Evolutionary conservation across 92 coral and sea anemone genomes (phyloP), one percentile per base, ranked within the genome.

Genomic region (Parazoanthus darwini): DNA sequence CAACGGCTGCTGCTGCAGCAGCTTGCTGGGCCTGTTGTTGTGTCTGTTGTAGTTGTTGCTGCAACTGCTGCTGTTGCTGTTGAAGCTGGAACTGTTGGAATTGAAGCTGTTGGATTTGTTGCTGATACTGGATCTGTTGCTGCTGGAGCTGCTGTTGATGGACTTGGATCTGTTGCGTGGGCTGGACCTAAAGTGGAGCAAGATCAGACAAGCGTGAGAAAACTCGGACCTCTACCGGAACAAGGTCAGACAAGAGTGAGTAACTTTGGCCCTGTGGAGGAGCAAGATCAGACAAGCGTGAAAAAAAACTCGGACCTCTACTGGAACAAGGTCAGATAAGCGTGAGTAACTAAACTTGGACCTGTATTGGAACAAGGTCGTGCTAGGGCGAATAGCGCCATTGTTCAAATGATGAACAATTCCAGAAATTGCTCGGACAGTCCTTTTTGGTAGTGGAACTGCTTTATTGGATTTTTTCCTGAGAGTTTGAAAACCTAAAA

Each of bases 21-120:
- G 85, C 87, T 4, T 84, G 93, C 73, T 93, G 93, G 39, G 79
- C 89, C 77, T 91, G 91, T 13, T 88, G 91, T 75, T 86, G 94
- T 9, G 94, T 90, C 80, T 95, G 98, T 22, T 95, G 98, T 9
- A 95, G 90, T 68, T 94, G 98, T 80, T 95, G 98, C 44, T 95
- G 98, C 29, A 95, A 50, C 90, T 95, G 98, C 29, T 96, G 98
- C 58, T 95, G 92, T 70, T 94, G 96, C 79, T 96, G 99, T 38
- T 95, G 99, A 63, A 95, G 93, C 73, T 97, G 98, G 23, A 91
- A 91, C 78, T 94, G 94, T 82, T 97, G 98, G 35, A 90, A 86
- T 71, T 97, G 99, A 1, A 97, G 92, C 81, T 95, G 98, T 82
- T 97, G 99, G 43, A 95, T 91, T 77, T 95, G 98, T 72, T 97